These are phyloP conservation scores for Arctia plantaginis DNA, from an alignment of 2,888 invertebrate genomes.

Conservation along the genomic window DNA sequence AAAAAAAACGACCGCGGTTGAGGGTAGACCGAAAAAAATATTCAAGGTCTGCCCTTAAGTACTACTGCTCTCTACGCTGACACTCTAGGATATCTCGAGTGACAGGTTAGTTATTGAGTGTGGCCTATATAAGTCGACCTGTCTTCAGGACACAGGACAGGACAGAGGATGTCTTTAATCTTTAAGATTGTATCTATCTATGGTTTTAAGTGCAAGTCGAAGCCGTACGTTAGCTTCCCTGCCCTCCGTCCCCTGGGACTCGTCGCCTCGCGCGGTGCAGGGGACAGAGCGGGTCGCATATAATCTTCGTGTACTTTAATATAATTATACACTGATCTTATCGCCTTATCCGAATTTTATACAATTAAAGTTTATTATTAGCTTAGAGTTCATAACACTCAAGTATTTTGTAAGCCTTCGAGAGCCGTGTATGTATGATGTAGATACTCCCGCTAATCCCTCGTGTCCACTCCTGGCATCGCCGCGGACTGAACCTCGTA, in stretches of 20 bases:
- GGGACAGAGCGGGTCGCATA: not conserved
- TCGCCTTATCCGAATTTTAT: conserved; percentile 74
- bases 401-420: conserved; percentile 34
- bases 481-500: not conserved
- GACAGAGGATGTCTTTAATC: conserved; percentile 28
- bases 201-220: conserved; percentile 20
- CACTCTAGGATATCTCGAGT: not conserved
- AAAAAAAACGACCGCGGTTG: not conserved
- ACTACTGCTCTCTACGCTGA: not conserved
- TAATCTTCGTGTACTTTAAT: conserved; percentile 33
- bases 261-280: not conserved
- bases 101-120: not conserved
- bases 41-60: not conserved
- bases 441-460: conserved; percentile 18
- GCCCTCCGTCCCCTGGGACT: not conserved
- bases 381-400: conserved; percentile 46
- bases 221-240: not conserved
- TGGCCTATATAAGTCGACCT: not conserved
- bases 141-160: conserved; percentile 5
- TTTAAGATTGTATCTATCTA: conserved; percentile 36
- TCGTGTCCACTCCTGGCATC: not conserved
- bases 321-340: conserved; percentile 62
- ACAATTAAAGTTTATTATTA: conserved; percentile 60
- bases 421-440: conserved; percentile 19
- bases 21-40: not conserved